phyloP scores from a whole-genome alignment of 2,888 invertebrate species.

The Scrobipalpa atriplicella region DNA sequence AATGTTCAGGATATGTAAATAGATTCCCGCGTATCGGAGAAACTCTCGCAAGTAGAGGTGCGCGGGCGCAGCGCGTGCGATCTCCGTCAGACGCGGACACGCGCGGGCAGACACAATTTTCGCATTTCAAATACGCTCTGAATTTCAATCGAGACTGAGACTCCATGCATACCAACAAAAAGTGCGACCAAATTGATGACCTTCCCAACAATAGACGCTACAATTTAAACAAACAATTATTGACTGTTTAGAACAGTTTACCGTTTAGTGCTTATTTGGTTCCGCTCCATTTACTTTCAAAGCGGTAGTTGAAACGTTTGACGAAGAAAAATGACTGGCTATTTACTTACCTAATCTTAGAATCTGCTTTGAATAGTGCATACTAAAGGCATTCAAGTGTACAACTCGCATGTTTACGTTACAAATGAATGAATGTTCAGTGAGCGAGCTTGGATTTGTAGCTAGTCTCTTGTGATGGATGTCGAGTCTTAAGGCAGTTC shows the following conservation, averaged over 20 bases:
- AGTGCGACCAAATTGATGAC: slow-evolving; percentile 6
- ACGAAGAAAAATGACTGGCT: slow-evolving; percentile 12
- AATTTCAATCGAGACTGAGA: neutral
- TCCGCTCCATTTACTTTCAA: slow-evolving; percentile 17
- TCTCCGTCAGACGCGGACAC: slow-evolving; percentile 15
- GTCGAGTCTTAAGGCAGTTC: neutral
- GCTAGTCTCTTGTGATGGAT: slow-evolving; percentile 13
- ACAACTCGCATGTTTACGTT: slow-evolving; percentile 6
- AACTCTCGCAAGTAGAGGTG: slow-evolving; percentile 13
- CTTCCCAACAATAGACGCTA: neutral
- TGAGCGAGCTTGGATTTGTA: slow-evolving; percentile 5
- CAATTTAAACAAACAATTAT: slow-evolving; percentile 17
- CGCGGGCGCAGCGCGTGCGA: slow-evolving; percentile 18
- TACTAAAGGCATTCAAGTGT: slow-evolving; percentile 16
- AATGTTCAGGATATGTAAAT: slow-evolving; percentile 23
- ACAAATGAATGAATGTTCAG: slow-evolving; percentile 12
- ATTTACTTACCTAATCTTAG: slow-evolving; percentile 18
- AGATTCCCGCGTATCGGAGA: slow-evolving; percentile 12
- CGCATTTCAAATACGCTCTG: slow-evolving; percentile 20
- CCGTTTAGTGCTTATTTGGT: slow-evolving; percentile 5
- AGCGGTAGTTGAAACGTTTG: slow-evolving; percentile 16
- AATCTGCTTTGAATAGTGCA: slow-evolving; percentile 19
- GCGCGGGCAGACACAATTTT: slow-evolving; percentile 15
- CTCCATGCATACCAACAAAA: neutral
- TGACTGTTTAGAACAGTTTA: slow-evolving; percentile 1